Percentiles rank a stretch among this genome's conserved stretches.
These are phyloP conservation scores for Contarinia nasturtii DNA, from an alignment of 1,140 invertebrate genomes.

Conservation along the genomic window DNA sequence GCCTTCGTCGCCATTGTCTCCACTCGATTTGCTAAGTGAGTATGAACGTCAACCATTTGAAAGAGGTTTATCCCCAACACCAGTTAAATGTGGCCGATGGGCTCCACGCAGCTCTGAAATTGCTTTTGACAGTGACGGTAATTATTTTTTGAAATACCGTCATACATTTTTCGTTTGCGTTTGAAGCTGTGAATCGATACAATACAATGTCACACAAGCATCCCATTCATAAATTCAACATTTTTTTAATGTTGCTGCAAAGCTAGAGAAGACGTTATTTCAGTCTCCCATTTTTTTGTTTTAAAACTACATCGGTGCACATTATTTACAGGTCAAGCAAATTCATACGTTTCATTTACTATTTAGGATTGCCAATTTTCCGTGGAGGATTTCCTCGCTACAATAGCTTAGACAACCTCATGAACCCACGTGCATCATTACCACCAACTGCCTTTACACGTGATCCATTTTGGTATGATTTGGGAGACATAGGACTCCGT, in stretches of 20 bases:
- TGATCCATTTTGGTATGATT: conserved; percentile 72
- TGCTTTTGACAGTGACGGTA: conserved; percentile 49
- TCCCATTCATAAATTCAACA: too few relatives aligned
- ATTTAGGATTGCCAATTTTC: conserved; percentile 45
- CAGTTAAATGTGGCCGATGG: conserved; percentile 42
- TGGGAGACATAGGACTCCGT: conserved; percentile 54
- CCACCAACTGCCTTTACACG: conserved; percentile 58
- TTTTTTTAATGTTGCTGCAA: neutral
- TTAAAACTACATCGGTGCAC: too few relatives aligned
- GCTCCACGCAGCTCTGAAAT: conserved; percentile 40
- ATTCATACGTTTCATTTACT: neutral
- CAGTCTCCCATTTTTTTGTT: too few relatives aligned
- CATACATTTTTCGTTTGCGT: neutral
- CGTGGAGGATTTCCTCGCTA: conserved; percentile 35
- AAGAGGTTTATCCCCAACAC: conserved; percentile 37
- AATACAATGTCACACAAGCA: too few relatives aligned
- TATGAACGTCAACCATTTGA: conserved; percentile 26
- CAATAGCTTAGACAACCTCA: conserved; percentile 48
- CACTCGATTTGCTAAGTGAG: conserved; percentile 27
- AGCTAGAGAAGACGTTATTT: too few relatives aligned
- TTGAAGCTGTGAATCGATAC: too few relatives aligned
- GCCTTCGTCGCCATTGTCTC: conserved; percentile 25
- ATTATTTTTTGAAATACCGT: conserved; percentile 6
- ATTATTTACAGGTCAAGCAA: too few relatives aligned
- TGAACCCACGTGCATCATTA: conserved; percentile 53